These are phyloP conservation scores for Bos taurus DNA, from an alignment of 2,113 vertebrate species.

Conservation along the genomic window ARS-UCD2.0 NC_037349.1:44915001-44915500, in stretches of 20 bases:
- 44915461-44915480: neutral
- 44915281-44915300: slow-evolving; percentile 56
- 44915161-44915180: slow-evolving; percentile 52
- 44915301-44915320: slow-evolving; percentile 56
- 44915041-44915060: neutral
- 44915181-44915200: slow-evolving; percentile 65
- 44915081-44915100: slow-evolving; percentile 48
- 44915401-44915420: slow-evolving; percentile 11
- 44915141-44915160: slow-evolving; percentile 75
- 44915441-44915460: neutral
- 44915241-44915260: slow-evolving; percentile 5
- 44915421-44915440: neutral
- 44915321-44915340: slow-evolving; percentile 62
- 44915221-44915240: slow-evolving; percentile 55
- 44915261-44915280: slow-evolving; percentile 54
- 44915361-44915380: slow-evolving; percentile 58
- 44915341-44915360: slow-evolving; percentile 15
- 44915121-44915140: slow-evolving; percentile 74
- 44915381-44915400: slow-evolving; percentile 47
- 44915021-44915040: slow-evolving; percentile 20
- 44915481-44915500: neutral
- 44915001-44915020: slow-evolving; percentile 22
- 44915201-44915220: slow-evolving; percentile 65
- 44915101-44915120: slow-evolving; percentile 61
- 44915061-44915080: slow-evolving; percentile 10